Evolutionary conservation across 2,113 vertebrate genomes (phyloP), one percentile per base, ranked within the genome.

Genomic region (Rhipidura dahli): DNA sequence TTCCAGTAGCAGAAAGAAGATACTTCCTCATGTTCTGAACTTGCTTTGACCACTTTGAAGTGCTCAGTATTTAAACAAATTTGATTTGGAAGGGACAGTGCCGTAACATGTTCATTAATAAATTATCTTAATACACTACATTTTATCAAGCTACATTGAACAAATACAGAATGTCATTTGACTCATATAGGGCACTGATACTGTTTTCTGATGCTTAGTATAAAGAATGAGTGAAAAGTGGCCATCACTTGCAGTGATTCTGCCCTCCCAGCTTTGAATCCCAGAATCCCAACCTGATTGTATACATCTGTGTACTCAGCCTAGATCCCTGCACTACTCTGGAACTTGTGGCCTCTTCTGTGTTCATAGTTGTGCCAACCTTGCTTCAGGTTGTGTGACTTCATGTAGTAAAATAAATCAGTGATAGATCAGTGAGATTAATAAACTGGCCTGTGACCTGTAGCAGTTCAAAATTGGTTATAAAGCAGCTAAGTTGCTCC

Each of bases 311-410:
- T 59, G 21, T 13, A 18, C 18, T 64, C 15, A 81, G 51, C 56
- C 23, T 65, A 30, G 13, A 45, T 87, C 40, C 28, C 19, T 63
- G 26, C n/a, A 90, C 47, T 51, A 7, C 53, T 85, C 50, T 59
- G 59, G 45, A 59, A 4, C 18, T 51, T 37, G 11, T 0, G 3
- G 8, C 31, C 5, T 81, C 39, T 77, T 2, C 0, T 4, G 44
- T 35, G 15, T 50, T 88, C 8, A 2, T 14, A 60, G 33, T 56
- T 81, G 30, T 45, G 30, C 65, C 33, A 56, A 19, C n/a, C 13
- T 64, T 40, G 30, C 40, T 39, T 45, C 70, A 71, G 51, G 35
- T 33, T 81, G 37, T 47, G 44, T 82, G 61, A 75, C 49, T 89
- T 80, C 4, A 7, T 11, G 28, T 51, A 44, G 33, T 69, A 47